Conservation (phyloP, 35 echinoderm and acorn worm genomes). For the Ptychodera flava region DNA sequence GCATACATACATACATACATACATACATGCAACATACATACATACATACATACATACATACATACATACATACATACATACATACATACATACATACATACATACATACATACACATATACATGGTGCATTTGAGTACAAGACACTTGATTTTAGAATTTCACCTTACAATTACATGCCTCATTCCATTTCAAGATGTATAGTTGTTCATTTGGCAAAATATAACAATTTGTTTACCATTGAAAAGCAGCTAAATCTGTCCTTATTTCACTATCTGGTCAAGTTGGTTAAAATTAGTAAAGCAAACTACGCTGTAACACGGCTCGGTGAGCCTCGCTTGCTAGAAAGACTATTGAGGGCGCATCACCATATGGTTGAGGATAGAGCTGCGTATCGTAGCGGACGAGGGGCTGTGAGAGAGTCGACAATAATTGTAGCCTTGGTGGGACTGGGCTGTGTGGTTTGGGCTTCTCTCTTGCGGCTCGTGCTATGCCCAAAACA, state of each 20-base stretch:
- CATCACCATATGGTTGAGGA: no score
- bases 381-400: no score
- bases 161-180: background rate
- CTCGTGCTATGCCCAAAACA: no score
- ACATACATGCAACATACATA: background rate
- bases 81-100: conserved; percentile 2
- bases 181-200: background rate
- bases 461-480: no score
- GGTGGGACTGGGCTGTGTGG: no score
- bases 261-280: background rate
- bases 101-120: background rate
- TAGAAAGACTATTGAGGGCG: no score
- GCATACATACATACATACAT: background rate
- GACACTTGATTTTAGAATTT: background rate
- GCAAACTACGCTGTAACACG: no score
- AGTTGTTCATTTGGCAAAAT: background rate
- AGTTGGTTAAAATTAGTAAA: no score
- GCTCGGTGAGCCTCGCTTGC: no score
- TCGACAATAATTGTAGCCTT: no score
- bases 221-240: background rate
- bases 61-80: conserved; percentile 2
- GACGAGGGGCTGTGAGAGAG: no score
- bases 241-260: background rate
- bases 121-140: background rate
- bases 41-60: conserved; percentile 2